These are phyloP conservation scores for Epinephelus coioides DNA, from an alignment of 2,797 vertebrate species.

Conservation along the genomic window DNA sequence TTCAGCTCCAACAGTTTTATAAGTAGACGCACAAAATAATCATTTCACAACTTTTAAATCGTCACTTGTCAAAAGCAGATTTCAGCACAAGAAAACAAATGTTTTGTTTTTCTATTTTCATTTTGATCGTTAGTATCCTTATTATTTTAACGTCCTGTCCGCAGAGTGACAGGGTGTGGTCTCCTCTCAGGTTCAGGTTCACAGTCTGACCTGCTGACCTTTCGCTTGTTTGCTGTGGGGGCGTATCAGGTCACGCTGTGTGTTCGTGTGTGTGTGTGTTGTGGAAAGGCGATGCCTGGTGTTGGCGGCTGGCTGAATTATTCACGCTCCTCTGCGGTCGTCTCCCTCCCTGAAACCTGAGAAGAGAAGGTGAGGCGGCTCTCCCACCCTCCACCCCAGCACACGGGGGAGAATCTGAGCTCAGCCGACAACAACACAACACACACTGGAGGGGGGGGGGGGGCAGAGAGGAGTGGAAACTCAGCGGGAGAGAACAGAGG, in stretches of 20 bases:
- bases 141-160: not conserved
- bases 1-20: not conserved
- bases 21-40: no score
- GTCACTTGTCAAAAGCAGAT: not conserved
- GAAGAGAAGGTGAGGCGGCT: constrained; percentile 65
- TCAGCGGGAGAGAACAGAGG: constrained; percentile 1
- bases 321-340: constrained; percentile 85
- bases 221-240: constrained; percentile 38
- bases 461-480: not conserved
- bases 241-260: constrained; percentile 53
- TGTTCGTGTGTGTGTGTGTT: constrained; percentile 24
- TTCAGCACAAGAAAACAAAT: not conserved
- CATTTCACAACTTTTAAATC: not conserved
- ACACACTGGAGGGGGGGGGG: constrained; percentile 8
- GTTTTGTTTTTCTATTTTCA: not conserved
- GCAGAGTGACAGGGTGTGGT: constrained; percentile 3
- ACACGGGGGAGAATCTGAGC: constrained; percentile 79
- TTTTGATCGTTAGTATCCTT: not conserved
- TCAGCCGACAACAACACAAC: constrained; percentile 55
- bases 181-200: constrained; percentile 33
- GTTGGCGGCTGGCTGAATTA: constrained; percentile 86
- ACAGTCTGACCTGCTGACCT: constrained; percentile 51
- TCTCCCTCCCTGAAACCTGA: constrained; percentile 83
- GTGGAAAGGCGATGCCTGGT: constrained; percentile 74
- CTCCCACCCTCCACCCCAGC: constrained; percentile 38